A percentile compares a stretch with the other conserved stretches of the same genome.
These are phyloP conservation scores for Heliopora coerulea DNA, from an alignment of 92 coral and sea anemone species.

Conservation along the genomic window DNA sequence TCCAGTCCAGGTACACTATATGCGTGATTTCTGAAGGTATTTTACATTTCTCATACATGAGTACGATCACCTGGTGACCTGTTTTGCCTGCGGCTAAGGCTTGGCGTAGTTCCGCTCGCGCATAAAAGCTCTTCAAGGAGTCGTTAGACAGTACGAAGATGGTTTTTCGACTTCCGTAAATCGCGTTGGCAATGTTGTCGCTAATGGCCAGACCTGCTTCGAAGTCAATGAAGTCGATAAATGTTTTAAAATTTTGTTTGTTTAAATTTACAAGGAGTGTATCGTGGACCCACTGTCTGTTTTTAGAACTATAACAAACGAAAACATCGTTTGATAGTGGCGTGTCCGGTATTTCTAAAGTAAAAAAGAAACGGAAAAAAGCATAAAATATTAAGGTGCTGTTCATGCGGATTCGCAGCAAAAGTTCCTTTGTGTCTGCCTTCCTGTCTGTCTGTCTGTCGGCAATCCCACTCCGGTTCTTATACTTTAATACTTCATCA, in stretches of 20 bases:
- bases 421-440: no score
- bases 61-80: slow-evolving; percentile 33
- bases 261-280: slow-evolving; percentile 5
- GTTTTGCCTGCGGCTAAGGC: slow-evolving; percentile 34
- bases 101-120: slow-evolving; percentile 26
- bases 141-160: slow-evolving; percentile 20
- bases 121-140: slow-evolving; percentile 33
- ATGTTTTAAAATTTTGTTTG: slow-evolving; percentile 5
- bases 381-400: no score
- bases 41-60: slow-evolving; percentile 32
- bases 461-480: no score
- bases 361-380: not conserved
- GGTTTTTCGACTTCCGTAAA: slow-evolving; percentile 31
- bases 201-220: slow-evolving; percentile 18
- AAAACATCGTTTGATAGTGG: slow-evolving; percentile 34
- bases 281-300: slow-evolving; percentile 26
- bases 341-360: slow-evolving; percentile 24
- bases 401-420: no score
- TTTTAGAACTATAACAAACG: slow-evolving; percentile 40
- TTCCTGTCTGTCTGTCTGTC: no score
- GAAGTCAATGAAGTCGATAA: slow-evolving; percentile 32
- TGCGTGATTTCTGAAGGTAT: slow-evolving; percentile 18
- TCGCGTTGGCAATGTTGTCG: slow-evolving; percentile 20
- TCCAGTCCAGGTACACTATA: slow-evolving; percentile 33
- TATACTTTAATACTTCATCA: no score